Evolutionary conservation across 30 jellyfish, hydroid and myxozoan genomes (phyloP), one percentile per base, ranked within the genome.

Genomic region (Aurelia coerulea): DNA sequence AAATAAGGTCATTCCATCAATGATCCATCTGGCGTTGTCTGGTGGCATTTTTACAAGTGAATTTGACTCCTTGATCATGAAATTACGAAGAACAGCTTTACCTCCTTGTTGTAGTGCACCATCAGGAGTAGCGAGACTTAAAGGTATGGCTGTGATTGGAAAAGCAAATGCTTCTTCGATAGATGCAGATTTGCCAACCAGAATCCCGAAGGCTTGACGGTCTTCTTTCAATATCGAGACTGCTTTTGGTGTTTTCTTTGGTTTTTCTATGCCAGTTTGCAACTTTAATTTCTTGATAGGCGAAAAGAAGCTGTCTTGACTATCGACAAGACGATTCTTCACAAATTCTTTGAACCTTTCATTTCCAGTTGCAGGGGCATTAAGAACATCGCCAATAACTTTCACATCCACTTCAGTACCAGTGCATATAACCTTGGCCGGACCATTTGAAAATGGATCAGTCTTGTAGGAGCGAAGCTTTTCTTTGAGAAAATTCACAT

Each of bases 61-160:
- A 73, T 73, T 10, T 73, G 83, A 73, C 80, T 34, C 83, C 83
- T 73, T 49, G 83, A 73, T 73, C 83, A 73, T 29, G 83, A 73
- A 73, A 73, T 73, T 34, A 2, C 19, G 69, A 73, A 73, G 83
- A 34, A 5, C 83, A 73, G 69, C 69, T 37, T 73, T 73, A 73
- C 10, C 83, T 16, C 69, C 83, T 50, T 73, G 83, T 73, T 79
- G 69, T 8, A 49, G 83, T 73, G 69, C 69, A 73, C 83, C 83
- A 73, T 73, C 69, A 73, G 37, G 83, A 2, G 34, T 73, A 73
- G 31, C 42, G 3, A 18, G 52, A 73, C 78, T 23, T 2, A 66
- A 59, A 66, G 78, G 78, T 66, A 35, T 66, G 78, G 78, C 7
- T 66, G 78, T 66, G 2, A 66, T 66, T 31, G 78, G 49, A 66